phyloP scores from a whole-genome alignment of 2,113 vertebrate genomes.

The Myiozetetes cayanensis region DNA sequence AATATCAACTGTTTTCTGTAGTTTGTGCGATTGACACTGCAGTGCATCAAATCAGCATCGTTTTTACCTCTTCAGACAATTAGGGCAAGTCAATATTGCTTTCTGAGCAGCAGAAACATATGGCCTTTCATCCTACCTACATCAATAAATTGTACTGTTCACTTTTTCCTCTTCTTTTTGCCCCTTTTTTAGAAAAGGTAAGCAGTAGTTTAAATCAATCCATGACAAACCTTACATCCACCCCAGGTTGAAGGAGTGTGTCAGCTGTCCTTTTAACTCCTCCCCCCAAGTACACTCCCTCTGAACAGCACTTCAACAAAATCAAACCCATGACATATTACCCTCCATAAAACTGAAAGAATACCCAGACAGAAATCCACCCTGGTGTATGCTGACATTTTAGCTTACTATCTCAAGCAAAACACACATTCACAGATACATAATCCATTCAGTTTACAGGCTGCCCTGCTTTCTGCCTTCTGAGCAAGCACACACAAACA shows the following conservation, averaged over 20 bases:
- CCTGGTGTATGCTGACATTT: neutral
- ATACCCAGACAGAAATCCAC: neutral
- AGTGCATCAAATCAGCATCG: neutral
- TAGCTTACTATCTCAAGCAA: neutral
- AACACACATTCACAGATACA: neutral
- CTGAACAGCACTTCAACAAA: neutral
- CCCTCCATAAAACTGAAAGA: neutral
- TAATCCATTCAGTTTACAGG: neutral
- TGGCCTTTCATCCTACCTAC: neutral
- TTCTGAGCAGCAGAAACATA: neutral
- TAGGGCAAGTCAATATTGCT: neutral
- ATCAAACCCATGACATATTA: neutral
- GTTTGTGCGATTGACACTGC: neutral
- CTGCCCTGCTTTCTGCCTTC: neutral
- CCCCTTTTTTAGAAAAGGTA: neutral
- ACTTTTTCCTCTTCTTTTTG: neutral
- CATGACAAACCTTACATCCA: neutral
- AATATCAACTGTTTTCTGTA: accelerated
- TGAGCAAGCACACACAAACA: neutral
- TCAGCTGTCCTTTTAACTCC: neutral
- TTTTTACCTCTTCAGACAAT: neutral
- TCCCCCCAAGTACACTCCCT: neutral
- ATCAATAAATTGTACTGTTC: neutral
- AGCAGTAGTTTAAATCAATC: neutral
- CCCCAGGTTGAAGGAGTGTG: neutral